A percentile compares a stretch with the other conserved stretches of the same genome.
These are phyloP conservation scores for Cecidostiba fungosa DNA, from an alignment of 2,888 invertebrate genomes.

Conservation along the genomic window DNA sequence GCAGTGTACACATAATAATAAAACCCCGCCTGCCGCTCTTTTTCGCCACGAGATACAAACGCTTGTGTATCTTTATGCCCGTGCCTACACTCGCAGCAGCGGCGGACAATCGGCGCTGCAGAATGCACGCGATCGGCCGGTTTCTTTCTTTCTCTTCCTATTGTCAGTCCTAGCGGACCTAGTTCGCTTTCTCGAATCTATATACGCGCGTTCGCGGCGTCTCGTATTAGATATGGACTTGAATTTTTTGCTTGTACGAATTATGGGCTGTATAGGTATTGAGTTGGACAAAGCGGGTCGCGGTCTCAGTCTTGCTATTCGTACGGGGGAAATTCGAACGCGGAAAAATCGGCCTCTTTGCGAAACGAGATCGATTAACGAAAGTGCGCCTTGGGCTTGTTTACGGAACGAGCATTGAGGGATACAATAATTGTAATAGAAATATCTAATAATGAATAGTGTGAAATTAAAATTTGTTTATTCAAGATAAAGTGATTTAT, in stretches of 20 bases:
- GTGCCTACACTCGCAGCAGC: no score
- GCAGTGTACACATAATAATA: background rate
- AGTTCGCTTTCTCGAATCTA: slow-evolving; percentile 15
- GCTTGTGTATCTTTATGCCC: background rate
- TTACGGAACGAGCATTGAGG: no score
- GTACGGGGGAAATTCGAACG: background rate
- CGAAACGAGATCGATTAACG: background rate
- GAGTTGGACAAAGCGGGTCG: background rate
- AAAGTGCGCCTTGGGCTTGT: no score
- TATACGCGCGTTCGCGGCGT: slow-evolving; percentile 31
- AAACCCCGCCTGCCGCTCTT: background rate
- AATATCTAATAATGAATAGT: no score
- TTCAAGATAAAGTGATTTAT: no score
- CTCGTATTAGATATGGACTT: background rate
- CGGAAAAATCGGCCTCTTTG: background rate
- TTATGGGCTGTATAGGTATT: slow-evolving; percentile 32
- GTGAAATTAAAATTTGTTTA: no score
- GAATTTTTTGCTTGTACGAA: slow-evolving; percentile 37
- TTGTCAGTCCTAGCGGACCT: background rate
- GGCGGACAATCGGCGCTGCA: background rate
- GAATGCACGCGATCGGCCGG: background rate
- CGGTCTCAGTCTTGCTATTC: background rate
- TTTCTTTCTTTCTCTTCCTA: slow-evolving; percentile 6
- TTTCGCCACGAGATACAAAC: background rate
- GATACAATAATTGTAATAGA: no score